Evolutionary conservation across 2,797 vertebrate species (phyloP), one percentile per base, ranked within the genome.

Genomic region (Gymnodraco acuticeps): DNA sequence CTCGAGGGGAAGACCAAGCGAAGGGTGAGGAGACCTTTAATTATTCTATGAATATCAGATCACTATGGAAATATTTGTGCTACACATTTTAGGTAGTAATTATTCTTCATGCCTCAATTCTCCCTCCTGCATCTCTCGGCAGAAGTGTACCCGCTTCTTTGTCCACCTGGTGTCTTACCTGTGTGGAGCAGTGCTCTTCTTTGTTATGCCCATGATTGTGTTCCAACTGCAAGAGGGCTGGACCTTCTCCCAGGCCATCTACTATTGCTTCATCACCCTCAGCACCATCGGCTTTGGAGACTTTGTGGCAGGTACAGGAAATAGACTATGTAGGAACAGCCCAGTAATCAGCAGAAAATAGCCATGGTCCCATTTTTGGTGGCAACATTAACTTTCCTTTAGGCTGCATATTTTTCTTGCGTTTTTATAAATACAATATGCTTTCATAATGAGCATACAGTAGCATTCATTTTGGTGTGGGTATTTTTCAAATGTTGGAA

Each of bases 251-350:
- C 93, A 97, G 82, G 94, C 96, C 27, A 96, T 99, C 87, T 99
- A 98, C 93, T 99, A 95, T 84, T 95, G 97, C 84, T 99, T 99
- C 87, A 95, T 99, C 87, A 97, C 96, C 6, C 97, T 99, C 84
- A 97, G 96, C 91, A 99, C 98, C 52, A 96, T 99, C 55, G 97
- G 98, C 60, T 99, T 98, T 76, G 96, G 97, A 48, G 97, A 99
- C 87, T 97, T 96, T 31, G 96, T 99, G 1, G 96, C 97, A 78
- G 96, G 97, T 98, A 89, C 12, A 38, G 33, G 8, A 9, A 38
- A 38, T 38, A 9, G 6, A 38, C 33, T 38, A 9, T 38, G 33
- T 7, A 38, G 33, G 33, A 38, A 38, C 33, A 19, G 41, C 13
- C n/a, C 51, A 52, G 38, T 3, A 9, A 17, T 33, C 16, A 42